Conservation (phyloP, 2,797 vertebrate species). For the Chelidonichthys spinosus region DNA sequence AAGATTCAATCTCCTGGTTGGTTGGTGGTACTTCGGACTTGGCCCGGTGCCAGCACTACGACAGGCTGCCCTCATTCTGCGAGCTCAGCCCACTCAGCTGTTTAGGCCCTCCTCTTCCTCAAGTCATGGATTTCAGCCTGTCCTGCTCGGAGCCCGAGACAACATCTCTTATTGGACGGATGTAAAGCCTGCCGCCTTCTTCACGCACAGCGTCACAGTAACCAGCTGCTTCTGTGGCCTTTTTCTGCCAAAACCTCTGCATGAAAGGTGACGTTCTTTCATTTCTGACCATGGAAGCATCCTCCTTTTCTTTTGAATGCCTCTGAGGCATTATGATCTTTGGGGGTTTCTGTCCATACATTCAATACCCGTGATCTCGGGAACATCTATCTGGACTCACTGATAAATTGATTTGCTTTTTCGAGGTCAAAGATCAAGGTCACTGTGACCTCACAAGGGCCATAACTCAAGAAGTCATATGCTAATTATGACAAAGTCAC, state of each 20-base stretch:
- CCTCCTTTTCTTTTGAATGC: not conserved
- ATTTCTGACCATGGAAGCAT: not conserved
- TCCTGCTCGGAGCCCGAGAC: conserved; percentile 36
- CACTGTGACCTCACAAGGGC: not conserved
- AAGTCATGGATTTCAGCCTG: conserved; percentile 52
- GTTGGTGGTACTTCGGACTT: conserved; percentile 35
- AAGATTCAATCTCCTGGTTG: conserved; percentile 47
- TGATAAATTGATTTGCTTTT: not conserved
- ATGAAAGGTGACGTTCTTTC: not conserved
- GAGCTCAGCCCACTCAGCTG: conserved; percentile 51
- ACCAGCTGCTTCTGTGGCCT: conserved; percentile 44
- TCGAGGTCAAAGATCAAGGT: not conserved
- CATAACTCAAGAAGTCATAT: not conserved
- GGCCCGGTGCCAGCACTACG: conserved; percentile 31
- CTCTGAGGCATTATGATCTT: not conserved
- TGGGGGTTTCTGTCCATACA: not conserved
- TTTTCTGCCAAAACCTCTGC: conserved; percentile 24
- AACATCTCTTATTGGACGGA: conserved; percentile 49
- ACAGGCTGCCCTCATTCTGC: conserved; percentile 19
- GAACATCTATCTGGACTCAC: not conserved
- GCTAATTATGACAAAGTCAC: not conserved
- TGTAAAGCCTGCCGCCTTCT: conserved; percentile 20
- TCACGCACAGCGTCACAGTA: not conserved
- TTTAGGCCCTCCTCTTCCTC: conserved; percentile 54
- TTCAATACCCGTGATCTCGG: not conserved